phyloP scores from a whole-genome alignment of 2,797 vertebrate species.

The Phrynocephalus vlangalii region DNA sequence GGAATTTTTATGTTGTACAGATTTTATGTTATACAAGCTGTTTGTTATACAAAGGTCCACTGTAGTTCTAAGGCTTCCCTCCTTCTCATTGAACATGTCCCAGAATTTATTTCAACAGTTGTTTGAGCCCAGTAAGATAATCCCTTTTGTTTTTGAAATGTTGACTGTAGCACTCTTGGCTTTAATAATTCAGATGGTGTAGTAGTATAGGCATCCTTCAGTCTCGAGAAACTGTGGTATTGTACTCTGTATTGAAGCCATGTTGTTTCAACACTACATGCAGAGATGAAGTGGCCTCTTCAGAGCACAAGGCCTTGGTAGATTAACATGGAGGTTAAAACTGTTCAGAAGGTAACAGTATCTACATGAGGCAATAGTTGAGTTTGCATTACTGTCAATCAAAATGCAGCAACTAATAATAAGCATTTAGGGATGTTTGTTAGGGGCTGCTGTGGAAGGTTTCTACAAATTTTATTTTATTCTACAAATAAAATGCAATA shows the following conservation, averaged over 20 bases:
- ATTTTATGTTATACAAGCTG: too few species aligned
- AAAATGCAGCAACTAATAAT: background rate
- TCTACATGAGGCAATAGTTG: background rate
- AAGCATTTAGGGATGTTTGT: background rate
- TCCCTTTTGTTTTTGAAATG: background rate
- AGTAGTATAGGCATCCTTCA: too few species aligned
- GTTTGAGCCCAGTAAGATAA: conserved; percentile 6
- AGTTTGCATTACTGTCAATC: background rate
- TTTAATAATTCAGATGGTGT: conserved; percentile 8
- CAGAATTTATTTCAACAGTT: background rate
- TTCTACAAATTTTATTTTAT: background rate
- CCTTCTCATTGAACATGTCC: background rate
- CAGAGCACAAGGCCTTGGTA: too few species aligned
- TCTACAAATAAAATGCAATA: background rate
- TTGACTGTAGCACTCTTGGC: background rate
- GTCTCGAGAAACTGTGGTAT: too few species aligned
- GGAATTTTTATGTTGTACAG: too few species aligned
- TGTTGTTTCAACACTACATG: too few species aligned
- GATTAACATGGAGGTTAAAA: too few species aligned
- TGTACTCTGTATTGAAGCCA: too few species aligned
- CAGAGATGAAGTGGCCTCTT: too few species aligned
- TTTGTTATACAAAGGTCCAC: too few species aligned
- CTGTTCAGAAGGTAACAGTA: background rate
- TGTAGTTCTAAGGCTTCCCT: background rate
- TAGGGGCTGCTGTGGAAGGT: too few species aligned